Conservation (phyloP, 1,140 invertebrate genomes). For the Brachionus manjavacas region DNA sequence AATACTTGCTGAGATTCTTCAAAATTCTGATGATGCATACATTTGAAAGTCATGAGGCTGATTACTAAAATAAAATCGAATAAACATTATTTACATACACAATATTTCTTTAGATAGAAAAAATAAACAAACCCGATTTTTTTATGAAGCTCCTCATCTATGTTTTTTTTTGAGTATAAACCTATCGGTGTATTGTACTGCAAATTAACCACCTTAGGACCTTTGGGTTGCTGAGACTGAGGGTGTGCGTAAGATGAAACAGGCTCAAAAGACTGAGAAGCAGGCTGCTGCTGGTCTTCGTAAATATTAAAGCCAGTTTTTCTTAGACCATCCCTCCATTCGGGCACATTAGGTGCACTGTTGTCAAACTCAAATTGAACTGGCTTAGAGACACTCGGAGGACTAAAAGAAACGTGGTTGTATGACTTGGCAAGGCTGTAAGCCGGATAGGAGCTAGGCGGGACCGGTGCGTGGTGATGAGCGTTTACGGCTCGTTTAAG, state of each 20-base stretch:
- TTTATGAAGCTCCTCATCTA: slow-evolving; percentile 44
- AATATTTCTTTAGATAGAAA: neutral
- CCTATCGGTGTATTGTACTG: slow-evolving; percentile 47
- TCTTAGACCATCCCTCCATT: neutral
- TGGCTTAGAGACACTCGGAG: slow-evolving; percentile 4
- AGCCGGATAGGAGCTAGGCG: neutral
- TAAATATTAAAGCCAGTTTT: slow-evolving; percentile 6
- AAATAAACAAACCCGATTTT: slow-evolving; percentile 31
- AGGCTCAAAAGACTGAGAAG: neutral
- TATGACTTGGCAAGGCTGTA: neutral
- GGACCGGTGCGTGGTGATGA: neutral
- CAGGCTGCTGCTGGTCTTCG: slow-evolving; percentile 38
- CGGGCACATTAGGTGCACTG: neutral
- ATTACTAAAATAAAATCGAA: neutral
- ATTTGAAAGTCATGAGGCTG: neutral
- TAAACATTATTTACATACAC: neutral
- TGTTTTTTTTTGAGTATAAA: slow-evolving; percentile 45
- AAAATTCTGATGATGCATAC: slow-evolving; percentile 1
- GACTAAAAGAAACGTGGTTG: slow-evolving; percentile 1
- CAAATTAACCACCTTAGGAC: slow-evolving; percentile 57
- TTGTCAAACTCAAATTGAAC: neutral
- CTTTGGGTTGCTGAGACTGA: slow-evolving; percentile 21
- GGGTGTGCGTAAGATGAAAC: neutral
- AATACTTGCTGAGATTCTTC: neutral
- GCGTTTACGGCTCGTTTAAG: slow-evolving; percentile 33